phyloP scores from a whole-genome alignment of 23 tunicate species.

The Botrylloides violaceus region DNA sequence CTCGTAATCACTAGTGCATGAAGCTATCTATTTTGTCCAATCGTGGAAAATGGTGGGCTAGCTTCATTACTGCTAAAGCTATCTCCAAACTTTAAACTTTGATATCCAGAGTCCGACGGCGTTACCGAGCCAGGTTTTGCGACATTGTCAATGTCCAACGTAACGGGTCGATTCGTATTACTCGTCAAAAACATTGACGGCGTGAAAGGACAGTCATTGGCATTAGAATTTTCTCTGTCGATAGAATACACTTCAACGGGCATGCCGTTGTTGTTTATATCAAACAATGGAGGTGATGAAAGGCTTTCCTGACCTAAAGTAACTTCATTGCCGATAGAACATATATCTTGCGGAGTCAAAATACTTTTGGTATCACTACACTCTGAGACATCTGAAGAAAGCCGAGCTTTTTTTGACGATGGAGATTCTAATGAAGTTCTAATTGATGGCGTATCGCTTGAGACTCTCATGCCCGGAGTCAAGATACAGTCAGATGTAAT shows the following conservation, averaged over 20 bases:
- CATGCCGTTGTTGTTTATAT: not conserved
- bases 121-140: slow-evolving; percentile 1
- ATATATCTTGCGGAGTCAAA: slow-evolving; percentile 3
- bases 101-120: slow-evolving; percentile 16
- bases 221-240: not conserved
- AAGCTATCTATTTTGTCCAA: not conserved
- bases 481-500: not conserved
- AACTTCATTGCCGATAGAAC: slow-evolving; percentile 11
- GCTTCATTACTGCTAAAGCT: slow-evolving; percentile 13
- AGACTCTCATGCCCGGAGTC: not conserved
- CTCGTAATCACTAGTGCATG: too few relatives aligned
- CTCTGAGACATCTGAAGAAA: not conserved
- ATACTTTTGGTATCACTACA: not conserved
- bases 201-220: not conserved
- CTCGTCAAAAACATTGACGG: slow-evolving; percentile 4
- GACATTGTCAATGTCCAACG: not conserved
- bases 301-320: not conserved
- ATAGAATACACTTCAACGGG: too few relatives aligned
- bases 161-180: not conserved
- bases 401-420: not conserved
- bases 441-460: not conserved
- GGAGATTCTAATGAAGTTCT: not conserved
- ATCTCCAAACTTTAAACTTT: not conserved
- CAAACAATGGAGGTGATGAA: slow-evolving; percentile 1
- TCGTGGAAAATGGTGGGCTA: slow-evolving; percentile 13